A percentile compares a stretch with the other conserved stretches of the same genome.
Evolutionary conservation across 2,888 invertebrate genomes (phyloP).

Genomic region (Eupithecia subumbrata): DNA sequence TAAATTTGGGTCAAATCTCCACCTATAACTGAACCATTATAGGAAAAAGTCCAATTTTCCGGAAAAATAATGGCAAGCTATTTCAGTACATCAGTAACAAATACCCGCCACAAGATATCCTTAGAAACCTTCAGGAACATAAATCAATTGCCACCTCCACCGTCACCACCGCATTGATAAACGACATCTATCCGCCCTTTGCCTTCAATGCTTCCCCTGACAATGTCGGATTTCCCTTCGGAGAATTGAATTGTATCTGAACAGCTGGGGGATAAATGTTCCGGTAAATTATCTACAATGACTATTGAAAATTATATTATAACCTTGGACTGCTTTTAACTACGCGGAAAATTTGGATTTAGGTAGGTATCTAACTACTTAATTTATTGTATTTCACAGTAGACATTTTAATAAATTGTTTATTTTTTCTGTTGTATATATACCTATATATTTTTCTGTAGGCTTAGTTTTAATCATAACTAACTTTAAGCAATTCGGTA

Average conservation of each 20-base stretch:
- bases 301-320: too few species aligned
- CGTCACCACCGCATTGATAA: slow-evolving; percentile 18
- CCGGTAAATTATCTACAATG: background rate
- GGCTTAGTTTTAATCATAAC: too few species aligned
- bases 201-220: slow-evolving; percentile 1
- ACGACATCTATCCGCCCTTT: slow-evolving; percentile 16
- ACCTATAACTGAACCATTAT: too few species aligned
- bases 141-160: slow-evolving; percentile 25
- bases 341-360: too few species aligned
- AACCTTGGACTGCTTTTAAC: too few species aligned
- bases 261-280: background rate
- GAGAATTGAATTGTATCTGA: slow-evolving; percentile 1
- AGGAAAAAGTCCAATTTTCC: background rate
- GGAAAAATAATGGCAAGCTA: background rate
- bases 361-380: too few species aligned
- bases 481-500: too few species aligned
- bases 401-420: too few species aligned
- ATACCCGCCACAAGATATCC: slow-evolving; percentile 1
- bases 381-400: too few species aligned
- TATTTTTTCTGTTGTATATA: too few species aligned
- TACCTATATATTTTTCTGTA: too few species aligned
- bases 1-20: too few species aligned
- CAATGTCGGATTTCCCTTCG: slow-evolving; percentile 4
- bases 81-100: background rate
- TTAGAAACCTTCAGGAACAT: slow-evolving; percentile 16